These are phyloP conservation scores for Leptothorax acervorum DNA, from an alignment of 2,888 invertebrate species.

Conservation along the genomic window DNA sequence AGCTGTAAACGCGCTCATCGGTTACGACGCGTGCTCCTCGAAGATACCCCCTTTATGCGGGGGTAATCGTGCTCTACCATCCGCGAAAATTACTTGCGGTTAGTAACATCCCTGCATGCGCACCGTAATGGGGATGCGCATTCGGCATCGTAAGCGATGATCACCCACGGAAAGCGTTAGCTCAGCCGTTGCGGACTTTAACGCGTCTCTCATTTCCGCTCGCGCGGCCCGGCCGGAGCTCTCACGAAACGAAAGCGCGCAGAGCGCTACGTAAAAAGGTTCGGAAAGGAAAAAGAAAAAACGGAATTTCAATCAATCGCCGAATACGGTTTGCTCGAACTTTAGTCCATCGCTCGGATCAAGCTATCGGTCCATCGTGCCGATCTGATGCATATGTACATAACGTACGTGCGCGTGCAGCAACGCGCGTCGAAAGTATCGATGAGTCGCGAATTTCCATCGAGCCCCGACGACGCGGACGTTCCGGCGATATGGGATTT, in stretches of 20 bases:
- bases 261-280: neutral
- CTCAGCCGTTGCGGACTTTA: neutral
- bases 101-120: conserved; percentile 18
- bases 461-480: neutral
- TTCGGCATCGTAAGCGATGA: conserved; percentile 39
- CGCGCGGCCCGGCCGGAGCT: neutral
- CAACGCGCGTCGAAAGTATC: neutral
- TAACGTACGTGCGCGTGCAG: conserved; percentile 12
- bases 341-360: conserved; percentile 3
- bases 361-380: neutral
- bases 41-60: neutral
- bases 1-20: conserved; percentile 10
- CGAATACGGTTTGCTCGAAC: conserved; percentile 14
- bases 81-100: conserved; percentile 53
- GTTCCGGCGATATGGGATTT: conserved; percentile 16
- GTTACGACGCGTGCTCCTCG: neutral
- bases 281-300: neutral
- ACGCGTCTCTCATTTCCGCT: neutral
- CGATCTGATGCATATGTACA: conserved; percentile 33
- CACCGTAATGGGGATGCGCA: conserved; percentile 9
- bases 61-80: conserved; percentile 3
- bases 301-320: conserved; percentile 37
- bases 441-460: conserved; percentile 12
- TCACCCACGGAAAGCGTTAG: conserved; percentile 5
- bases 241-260: neutral